Evolutionary conservation across 2,888 invertebrate species (phyloP).

Genomic region (Eugnorisma glareosa): DNA sequence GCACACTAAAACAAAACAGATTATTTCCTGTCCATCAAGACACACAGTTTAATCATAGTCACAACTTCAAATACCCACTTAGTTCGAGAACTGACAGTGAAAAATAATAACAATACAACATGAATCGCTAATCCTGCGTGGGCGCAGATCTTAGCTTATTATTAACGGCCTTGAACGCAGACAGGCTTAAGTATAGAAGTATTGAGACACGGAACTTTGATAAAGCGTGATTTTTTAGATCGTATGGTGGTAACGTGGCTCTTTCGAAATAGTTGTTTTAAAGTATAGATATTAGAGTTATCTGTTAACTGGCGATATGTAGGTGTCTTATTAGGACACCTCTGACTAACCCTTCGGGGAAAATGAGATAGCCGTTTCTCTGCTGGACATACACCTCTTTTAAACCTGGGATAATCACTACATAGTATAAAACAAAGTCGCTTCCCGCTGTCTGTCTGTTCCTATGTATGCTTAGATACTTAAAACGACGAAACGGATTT

Average conservation of each 20-base stretch:
- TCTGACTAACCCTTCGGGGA: no score
- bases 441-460: no score
- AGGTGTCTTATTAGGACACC: no score
- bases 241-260: background rate
- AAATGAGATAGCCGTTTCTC: no score
- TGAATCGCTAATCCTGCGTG: conserved; percentile 23
- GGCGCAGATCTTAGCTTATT: conserved; percentile 27
- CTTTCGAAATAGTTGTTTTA: background rate
- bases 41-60: conserved; percentile 19
- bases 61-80: conserved; percentile 16
- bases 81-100: conserved; percentile 36
- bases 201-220: conserved; percentile 2
- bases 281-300: background rate
- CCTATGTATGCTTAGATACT: no score
- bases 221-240: conserved; percentile 3
- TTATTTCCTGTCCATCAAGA: background rate
- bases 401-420: no score
- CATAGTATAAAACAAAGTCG: no score
- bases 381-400: no score
- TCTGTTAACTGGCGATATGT: no score
- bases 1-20: no score
- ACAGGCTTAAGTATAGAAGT: conserved; percentile 25
- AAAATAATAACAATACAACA: conserved; percentile 56
- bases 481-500: no score
- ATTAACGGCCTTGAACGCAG: conserved; percentile 37